A percentile compares a stretch with the other conserved stretches of the same genome.
phyloP scores from a whole-genome alignment of 2,113 vertebrate genomes.

The Plotosus lineatus region DNA sequence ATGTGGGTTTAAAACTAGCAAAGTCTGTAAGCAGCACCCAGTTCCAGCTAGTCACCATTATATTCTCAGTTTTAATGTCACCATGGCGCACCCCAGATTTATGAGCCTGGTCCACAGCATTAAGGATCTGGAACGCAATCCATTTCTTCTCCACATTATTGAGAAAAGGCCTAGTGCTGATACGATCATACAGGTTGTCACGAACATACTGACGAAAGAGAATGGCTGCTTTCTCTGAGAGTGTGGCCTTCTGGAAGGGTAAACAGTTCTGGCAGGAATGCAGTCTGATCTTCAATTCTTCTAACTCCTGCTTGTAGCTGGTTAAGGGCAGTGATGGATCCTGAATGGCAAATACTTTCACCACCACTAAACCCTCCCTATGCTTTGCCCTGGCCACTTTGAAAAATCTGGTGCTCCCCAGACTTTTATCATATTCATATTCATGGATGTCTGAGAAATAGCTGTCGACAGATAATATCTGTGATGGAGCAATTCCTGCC shows the following conservation, averaged over 20 bases:
- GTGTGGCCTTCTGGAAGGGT: constrained; percentile 90
- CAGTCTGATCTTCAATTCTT: constrained; percentile 92
- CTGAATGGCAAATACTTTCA: constrained; percentile 98
- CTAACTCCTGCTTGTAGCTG: constrained; percentile 94
- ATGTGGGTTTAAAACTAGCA: constrained; percentile 97
- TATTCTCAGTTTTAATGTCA: constrained; percentile 97
- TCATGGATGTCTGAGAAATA: constrained; percentile 98
- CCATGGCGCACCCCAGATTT: constrained; percentile 92
- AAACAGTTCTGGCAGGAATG: constrained; percentile 93
- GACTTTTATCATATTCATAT: constrained; percentile 93
- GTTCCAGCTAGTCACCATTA: constrained; percentile 99
- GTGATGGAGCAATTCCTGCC: constrained; percentile 94
- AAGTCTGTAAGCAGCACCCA: constrained; percentile 97
- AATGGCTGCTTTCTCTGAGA: constrained; percentile 91
- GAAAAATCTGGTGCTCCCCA: constrained; percentile 97
- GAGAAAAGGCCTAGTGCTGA: constrained; percentile 93
- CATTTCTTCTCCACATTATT: constrained; percentile 96
- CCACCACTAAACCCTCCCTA: constrained; percentile 90
- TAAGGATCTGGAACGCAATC: constrained; percentile 96
- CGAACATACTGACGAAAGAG: constrained; percentile 92
- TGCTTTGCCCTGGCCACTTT: constrained; percentile 96
- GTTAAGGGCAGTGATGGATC: constrained; percentile 91
- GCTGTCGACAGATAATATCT: constrained; percentile 98
- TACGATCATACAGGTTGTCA: constrained; percentile 96
- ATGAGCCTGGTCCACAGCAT: constrained; percentile 92